Evolutionary conservation across 1,140 invertebrate genomes (phyloP).

Genomic region (Anadara kagoshimensis): DNA sequence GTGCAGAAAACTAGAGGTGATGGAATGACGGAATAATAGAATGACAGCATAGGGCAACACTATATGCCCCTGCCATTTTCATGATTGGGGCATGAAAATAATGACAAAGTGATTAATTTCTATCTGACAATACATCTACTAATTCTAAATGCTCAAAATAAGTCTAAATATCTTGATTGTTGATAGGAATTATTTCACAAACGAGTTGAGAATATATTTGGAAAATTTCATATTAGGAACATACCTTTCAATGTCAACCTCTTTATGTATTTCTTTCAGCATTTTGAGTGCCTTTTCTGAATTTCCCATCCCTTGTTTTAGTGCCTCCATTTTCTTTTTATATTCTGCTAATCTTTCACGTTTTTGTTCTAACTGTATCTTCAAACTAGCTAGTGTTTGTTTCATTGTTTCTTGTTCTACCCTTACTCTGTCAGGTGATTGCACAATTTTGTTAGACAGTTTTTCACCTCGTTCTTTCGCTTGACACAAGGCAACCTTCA

Average conservation of each 20-base stretch:
- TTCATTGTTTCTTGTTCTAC: constrained; percentile 52
- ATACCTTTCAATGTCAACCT: constrained; percentile 49
- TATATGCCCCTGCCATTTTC: too few relatives aligned
- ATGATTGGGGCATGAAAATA: too few relatives aligned
- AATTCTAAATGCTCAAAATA: not conserved
- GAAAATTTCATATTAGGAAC: not conserved
- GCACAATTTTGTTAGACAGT: constrained; percentile 58
- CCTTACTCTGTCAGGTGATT: constrained; percentile 56
- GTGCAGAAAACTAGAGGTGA: too few relatives aligned
- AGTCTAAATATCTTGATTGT: too few relatives aligned
- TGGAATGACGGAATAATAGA: too few relatives aligned
- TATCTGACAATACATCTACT: too few relatives aligned
- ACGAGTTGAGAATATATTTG: too few relatives aligned
- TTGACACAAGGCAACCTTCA: constrained; percentile 37
- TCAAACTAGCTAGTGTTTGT: constrained; percentile 41
- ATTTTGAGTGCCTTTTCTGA: constrained; percentile 44
- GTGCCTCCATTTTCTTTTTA: constrained; percentile 29
- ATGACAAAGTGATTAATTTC: too few relatives aligned
- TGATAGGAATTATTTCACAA: too few relatives aligned
- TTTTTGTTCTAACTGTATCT: constrained; percentile 39
- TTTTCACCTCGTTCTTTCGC: constrained; percentile 52
- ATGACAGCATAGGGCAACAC: too few relatives aligned
- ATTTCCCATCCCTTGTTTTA: constrained; percentile 16
- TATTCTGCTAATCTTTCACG: constrained; percentile 37
- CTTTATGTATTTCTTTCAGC: constrained; percentile 41